Percentiles rank a stretch among this genome's conserved stretches.
Evolutionary conservation across 2,888 invertebrate genomes (phyloP).

Genomic region (Agrochola lota): DNA sequence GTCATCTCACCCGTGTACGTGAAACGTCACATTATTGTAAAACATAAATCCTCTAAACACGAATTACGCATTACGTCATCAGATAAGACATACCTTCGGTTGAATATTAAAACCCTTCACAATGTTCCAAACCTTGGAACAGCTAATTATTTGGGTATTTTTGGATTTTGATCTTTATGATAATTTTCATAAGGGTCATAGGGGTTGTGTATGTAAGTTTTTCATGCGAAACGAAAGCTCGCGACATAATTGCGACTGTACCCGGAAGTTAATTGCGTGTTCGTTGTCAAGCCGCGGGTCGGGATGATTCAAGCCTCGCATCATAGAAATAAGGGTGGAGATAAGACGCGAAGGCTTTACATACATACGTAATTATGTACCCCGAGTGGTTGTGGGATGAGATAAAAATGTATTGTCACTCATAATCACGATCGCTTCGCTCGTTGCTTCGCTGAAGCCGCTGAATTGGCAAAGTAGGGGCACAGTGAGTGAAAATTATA

Average conservation of each 20-base stretch:
- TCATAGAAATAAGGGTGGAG: conserved; percentile 63
- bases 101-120: conserved; percentile 63
- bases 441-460: neutral
- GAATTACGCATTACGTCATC: conserved; percentile 62
- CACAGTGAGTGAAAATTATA: neutral
- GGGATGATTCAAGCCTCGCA: conserved; percentile 73
- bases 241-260: conserved; percentile 74
- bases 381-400: conserved; percentile 9
- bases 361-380: conserved; percentile 47
- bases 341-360: conserved; percentile 47
- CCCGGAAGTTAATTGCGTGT: conserved; percentile 80
- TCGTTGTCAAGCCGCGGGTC: conserved; percentile 73
- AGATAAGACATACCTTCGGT: conserved; percentile 57
- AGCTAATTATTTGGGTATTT: conserved; percentile 52
- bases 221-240: conserved; percentile 62
- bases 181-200: conserved; percentile 26
- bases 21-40: conserved; percentile 53
- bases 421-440: conserved; percentile 15
- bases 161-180: conserved; percentile 45
- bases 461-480: conserved; percentile 8
- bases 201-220: conserved; percentile 30
- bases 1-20: conserved; percentile 34
- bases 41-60: conserved; percentile 52
- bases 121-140: conserved; percentile 46
- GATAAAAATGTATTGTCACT: conserved; percentile 44